These are phyloP conservation scores for Chymomyza procnemis DNA, from an alignment of 2,888 invertebrate species.

Conservation along the genomic window DNA sequence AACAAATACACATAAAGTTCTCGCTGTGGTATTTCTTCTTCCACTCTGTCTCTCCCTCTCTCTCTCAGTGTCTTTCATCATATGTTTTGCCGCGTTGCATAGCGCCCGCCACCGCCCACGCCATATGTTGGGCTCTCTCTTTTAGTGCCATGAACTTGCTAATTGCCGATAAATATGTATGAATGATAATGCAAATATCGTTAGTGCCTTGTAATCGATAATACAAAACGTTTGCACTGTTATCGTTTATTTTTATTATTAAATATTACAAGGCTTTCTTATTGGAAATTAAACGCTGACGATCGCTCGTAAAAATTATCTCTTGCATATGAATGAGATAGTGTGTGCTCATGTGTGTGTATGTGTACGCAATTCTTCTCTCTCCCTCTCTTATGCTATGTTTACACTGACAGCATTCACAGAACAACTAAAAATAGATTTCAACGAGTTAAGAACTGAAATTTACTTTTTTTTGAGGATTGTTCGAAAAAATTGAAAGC, in stretches of 20 bases:
- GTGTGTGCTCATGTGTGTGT: constrained; percentile 4
- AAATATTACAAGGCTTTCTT: neutral
- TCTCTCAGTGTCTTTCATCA: constrained; percentile 21
- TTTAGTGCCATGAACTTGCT: constrained; percentile 21
- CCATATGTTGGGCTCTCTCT: neutral
- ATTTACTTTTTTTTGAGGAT: too few species aligned
- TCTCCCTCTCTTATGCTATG: too few species aligned
- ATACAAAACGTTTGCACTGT: constrained; percentile 16
- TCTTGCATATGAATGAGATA: neutral
- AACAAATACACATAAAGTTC: constrained; percentile 31
- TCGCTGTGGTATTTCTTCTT: too few species aligned
- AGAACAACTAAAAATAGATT: neutral
- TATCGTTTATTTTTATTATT: neutral
- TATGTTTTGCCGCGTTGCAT: constrained; percentile 34
- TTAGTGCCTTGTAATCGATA: constrained; percentile 54
- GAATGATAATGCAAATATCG: constrained; percentile 30
- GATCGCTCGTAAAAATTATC: neutral
- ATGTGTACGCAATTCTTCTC: neutral
- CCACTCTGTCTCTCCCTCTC: too few species aligned
- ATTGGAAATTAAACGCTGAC: neutral
- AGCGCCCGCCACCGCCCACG: constrained; percentile 24
- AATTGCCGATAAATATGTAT: constrained; percentile 25
- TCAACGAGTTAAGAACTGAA: too few species aligned
- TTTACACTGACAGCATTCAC: neutral
- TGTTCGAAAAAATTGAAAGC: too few species aligned